Percentiles rank a stretch among this genome's conserved stretches.
Evolutionary conservation across 2,797 vertebrate species (phyloP).

Genomic region (Loriculus beryllinus): DNA sequence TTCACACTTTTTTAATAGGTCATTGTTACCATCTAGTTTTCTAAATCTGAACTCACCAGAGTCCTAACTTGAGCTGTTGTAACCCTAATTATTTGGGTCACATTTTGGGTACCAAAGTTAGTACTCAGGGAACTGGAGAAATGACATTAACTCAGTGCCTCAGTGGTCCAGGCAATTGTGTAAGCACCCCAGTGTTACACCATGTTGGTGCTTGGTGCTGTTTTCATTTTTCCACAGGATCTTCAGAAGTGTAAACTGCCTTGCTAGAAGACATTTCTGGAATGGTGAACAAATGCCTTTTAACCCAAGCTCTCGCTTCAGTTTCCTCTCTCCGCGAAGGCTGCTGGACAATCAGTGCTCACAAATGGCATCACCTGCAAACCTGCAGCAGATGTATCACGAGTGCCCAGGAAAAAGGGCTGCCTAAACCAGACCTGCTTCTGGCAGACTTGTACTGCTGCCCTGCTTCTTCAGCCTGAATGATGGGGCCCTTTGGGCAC

Average conservation of each 20-base stretch:
- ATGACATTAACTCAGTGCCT: not conserved
- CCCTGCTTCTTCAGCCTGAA: not conserved
- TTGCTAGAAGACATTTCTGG: not conserved
- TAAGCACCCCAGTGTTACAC: not conserved
- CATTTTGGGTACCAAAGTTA: not conserved
- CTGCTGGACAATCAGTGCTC: not conserved
- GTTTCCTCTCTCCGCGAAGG: not conserved
- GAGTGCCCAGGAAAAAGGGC: not conserved
- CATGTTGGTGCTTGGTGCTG: not conserved
- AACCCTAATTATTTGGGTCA: not conserved
- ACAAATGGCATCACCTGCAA: not conserved
- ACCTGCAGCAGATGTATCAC: not conserved
- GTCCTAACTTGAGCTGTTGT: not conserved
- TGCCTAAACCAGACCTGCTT: not conserved
- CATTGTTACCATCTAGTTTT: not conserved
- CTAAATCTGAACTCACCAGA: not conserved
- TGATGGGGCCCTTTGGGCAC: not conserved
- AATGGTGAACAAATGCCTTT: not conserved
- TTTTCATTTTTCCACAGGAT: not conserved
- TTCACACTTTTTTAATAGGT: not conserved
- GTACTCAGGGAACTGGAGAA: not conserved
- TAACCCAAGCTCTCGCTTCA: not conserved
- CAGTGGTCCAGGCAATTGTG: not conserved
- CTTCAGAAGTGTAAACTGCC: not conserved
- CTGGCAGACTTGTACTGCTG: not conserved